phyloP scores from a whole-genome alignment of 2,113 vertebrate species.

The Rhinoptilus africanus region DNA sequence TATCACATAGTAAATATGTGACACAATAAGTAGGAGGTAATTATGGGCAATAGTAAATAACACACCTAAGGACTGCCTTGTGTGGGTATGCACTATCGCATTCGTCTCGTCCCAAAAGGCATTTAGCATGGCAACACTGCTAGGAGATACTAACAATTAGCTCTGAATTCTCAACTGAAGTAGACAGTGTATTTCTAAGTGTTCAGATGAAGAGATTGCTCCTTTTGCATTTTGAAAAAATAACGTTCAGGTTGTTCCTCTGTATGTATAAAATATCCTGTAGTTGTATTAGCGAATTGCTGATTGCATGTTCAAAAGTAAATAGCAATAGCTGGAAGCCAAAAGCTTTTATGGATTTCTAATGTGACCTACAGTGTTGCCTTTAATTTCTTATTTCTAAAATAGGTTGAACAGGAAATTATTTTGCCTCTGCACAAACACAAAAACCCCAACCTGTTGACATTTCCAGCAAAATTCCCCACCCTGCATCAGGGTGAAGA shows the following conservation, averaged over 20 bases:
- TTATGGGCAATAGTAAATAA: not conserved
- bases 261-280: not conserved
- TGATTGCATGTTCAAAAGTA: not conserved
- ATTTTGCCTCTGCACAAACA: not conserved
- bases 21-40: not conserved
- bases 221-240: not conserved
- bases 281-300: not conserved
- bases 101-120: not conserved
- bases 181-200: not conserved
- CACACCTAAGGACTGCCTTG: not conserved
- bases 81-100: not conserved
- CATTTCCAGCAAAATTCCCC: slow-evolving; percentile 33
- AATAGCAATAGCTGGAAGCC: not conserved
- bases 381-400: not conserved
- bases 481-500: not conserved
- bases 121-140: not conserved
- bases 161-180: not conserved
- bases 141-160: not conserved
- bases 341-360: not conserved
- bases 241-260: not conserved
- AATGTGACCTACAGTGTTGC: not conserved
- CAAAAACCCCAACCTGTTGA: not conserved
- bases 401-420: slow-evolving; percentile 4
- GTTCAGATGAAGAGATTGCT: not conserved
- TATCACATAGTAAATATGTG: not conserved